A percentile compares a stretch with the other conserved stretches of the same genome.
phyloP scores from a whole-genome alignment of 1,140 invertebrate genomes.

The Atta colombica region DNA sequence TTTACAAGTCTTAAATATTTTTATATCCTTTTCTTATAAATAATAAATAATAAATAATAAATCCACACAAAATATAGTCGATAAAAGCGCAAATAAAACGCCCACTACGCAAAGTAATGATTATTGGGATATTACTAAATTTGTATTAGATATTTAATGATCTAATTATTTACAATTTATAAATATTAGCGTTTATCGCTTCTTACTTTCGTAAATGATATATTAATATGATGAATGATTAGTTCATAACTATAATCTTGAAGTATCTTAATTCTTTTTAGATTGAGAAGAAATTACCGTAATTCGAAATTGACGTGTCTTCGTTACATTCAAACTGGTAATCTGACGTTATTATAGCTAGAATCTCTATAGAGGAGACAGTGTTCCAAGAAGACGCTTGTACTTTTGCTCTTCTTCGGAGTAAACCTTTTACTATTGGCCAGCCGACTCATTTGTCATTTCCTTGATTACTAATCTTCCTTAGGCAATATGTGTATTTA shows the following conservation, averaged over 20 bases:
- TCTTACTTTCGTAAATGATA: conserved; percentile 33
- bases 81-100: neutral
- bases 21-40: neutral
- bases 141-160: neutral
- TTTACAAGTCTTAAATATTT: neutral
- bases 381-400: conserved; percentile 14
- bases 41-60: neutral
- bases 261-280: conserved; percentile 13
- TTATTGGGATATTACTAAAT: neutral
- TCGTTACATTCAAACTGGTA: conserved; percentile 3
- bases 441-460: conserved; percentile 30
- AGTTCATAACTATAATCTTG: conserved; percentile 7
- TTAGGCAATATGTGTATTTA: conserved; percentile 22
- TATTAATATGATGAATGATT: neutral
- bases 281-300: conserved; percentile 55
- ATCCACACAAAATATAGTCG: neutral
- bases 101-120: neutral
- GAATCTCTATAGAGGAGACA: neutral
- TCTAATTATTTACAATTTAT: conserved; percentile 25
- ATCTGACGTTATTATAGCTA: conserved; percentile 30
- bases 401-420: conserved; percentile 1
- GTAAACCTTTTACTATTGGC: conserved; percentile 15
- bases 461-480: conserved; percentile 10
- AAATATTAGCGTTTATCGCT: neutral
- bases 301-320: conserved; percentile 23